Evolutionary conservation across 1,140 invertebrate species (phyloP).

Genomic region (Semibalanus balanoides): DNA sequence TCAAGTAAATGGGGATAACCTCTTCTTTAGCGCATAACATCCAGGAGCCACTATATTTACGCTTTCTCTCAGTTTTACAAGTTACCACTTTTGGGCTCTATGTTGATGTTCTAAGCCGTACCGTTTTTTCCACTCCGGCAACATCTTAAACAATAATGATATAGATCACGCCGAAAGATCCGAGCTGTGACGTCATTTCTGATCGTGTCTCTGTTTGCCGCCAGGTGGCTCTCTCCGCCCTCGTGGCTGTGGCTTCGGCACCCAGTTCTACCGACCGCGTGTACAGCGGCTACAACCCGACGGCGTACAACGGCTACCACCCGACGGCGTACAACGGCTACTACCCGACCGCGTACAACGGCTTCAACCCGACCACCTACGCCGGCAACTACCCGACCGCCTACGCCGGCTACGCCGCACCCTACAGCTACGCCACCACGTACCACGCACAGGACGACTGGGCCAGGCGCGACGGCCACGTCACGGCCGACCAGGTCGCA

Average conservation of each 20-base stretch:
- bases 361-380: constrained; percentile 3
- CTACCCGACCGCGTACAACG: constrained; percentile 5
- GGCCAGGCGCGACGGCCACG: constrained; percentile 20
- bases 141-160: too few relatives aligned
- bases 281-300: constrained; percentile 5
- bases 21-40: too few relatives aligned
- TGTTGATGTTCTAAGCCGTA: too few relatives aligned
- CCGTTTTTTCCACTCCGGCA: too few relatives aligned
- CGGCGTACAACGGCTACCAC: constrained; percentile 6
- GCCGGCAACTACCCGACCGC: not conserved
- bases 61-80: too few relatives aligned
- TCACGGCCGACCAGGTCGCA: constrained; percentile 13
- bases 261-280: constrained; percentile 14
- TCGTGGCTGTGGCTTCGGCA: constrained; percentile 20
- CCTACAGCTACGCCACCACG: constrained; percentile 23
- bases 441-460: constrained; percentile 43
- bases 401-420: constrained; percentile 6
- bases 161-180: too few relatives aligned
- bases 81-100: too few relatives aligned
- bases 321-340: constrained; percentile 11
- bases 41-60: too few relatives aligned
- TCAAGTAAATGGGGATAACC: too few relatives aligned
- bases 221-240: constrained; percentile 26
- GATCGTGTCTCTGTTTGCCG: constrained; percentile 11
- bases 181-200: too few relatives aligned